Evolutionary conservation across 2,888 invertebrate species (phyloP).

Genomic region (Hoplodrina ambigua): DNA sequence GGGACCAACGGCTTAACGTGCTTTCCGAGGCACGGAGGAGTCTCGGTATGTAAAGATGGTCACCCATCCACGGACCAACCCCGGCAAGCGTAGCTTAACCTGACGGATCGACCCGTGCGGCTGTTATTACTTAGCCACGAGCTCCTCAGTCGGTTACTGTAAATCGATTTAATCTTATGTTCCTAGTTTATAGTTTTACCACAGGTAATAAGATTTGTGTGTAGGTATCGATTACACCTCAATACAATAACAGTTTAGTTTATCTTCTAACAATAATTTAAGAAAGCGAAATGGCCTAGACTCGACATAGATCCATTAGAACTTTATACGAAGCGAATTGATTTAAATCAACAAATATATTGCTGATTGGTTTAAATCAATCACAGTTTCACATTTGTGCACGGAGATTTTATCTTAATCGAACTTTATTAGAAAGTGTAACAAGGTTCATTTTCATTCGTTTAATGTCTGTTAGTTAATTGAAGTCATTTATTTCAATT

Average conservation of each 20-base stretch:
- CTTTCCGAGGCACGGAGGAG: too few species aligned
- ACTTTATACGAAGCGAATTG: conserved; percentile 9
- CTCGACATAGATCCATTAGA: conserved; percentile 1
- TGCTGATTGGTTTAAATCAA: conserved; percentile 9
- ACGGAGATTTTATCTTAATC: not conserved
- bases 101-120: too few species aligned
- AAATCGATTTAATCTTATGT: not conserved
- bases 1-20: too few species aligned
- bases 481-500: conserved; percentile 22
- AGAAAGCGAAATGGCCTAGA: conserved; percentile 1
- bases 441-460: conserved; percentile 11
- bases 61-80: too few species aligned
- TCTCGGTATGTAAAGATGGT: too few species aligned
- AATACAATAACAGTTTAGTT: not conserved
- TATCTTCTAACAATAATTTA: not conserved
- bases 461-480: conserved; percentile 8
- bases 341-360: conserved; percentile 9
- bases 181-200: not conserved
- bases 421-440: conserved; percentile 4
- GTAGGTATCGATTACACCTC: too few species aligned
- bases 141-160: not conserved
- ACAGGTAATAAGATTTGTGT: not conserved
- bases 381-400: conserved; percentile 7
- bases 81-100: too few species aligned
- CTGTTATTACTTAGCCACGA: too few species aligned